Conservation (phyloP, 2,888 invertebrate genomes). For the Noctuana brunneofusca region DNA sequence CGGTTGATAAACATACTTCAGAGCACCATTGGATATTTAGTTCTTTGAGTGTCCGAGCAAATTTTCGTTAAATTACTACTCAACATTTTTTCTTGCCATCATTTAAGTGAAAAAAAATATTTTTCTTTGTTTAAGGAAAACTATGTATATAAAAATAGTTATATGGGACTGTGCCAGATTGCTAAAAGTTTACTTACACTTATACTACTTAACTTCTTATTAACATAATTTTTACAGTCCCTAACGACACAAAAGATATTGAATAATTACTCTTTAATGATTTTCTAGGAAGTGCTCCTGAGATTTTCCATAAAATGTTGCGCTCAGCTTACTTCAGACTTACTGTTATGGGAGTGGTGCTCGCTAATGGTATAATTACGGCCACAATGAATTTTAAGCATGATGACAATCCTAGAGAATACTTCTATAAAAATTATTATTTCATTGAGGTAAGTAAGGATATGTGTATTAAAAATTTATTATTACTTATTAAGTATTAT, state of each 20-base stretch:
- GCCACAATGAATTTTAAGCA: conserved; percentile 98
- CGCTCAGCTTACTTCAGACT: conserved; percentile 96
- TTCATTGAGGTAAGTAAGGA: conserved; percentile 88
- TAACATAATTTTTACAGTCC: too few relatives aligned
- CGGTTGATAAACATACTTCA: too few relatives aligned
- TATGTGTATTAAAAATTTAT: background rate
- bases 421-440: conserved; percentile 95
- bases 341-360: conserved; percentile 95
- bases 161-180: too few relatives aligned
- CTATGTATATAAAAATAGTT: too few relatives aligned
- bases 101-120: too few relatives aligned
- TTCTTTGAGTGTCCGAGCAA: too few relatives aligned
- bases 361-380: conserved; percentile 97
- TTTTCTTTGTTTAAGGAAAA: too few relatives aligned
- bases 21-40: too few relatives aligned
- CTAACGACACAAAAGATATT: background rate
- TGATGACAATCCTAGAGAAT: conserved; percentile 90
- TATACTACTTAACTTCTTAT: too few relatives aligned
- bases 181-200: too few relatives aligned
- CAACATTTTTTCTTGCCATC: too few relatives aligned
- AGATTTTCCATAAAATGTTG: conserved; percentile 91
- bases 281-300: conserved; percentile 86
- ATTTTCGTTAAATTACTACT: too few relatives aligned
- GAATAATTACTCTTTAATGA: conserved; percentile 29
- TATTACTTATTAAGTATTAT: background rate